Conservation (phyloP, 2,888 invertebrate genomes). For the Neoitamus cyanurus region DNA sequence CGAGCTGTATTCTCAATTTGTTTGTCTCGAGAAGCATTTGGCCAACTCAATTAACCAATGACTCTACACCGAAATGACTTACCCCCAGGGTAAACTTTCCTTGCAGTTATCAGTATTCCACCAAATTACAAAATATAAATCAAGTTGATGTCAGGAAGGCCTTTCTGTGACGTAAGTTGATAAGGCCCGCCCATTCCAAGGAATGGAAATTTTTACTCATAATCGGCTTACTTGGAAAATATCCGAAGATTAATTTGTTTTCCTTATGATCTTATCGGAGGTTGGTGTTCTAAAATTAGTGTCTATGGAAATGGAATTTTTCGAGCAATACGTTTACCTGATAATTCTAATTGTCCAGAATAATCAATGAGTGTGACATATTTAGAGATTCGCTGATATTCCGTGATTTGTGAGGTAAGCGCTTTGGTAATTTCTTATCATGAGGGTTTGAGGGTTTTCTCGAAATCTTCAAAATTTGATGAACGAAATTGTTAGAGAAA, state of each 20-base stretch:
- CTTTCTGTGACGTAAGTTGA: neutral
- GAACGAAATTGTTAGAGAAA: neutral
- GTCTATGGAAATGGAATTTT: neutral
- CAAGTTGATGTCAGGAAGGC: neutral
- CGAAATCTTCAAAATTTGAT: neutral
- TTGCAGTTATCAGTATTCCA: neutral
- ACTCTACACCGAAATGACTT: neutral
- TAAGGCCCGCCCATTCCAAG: neutral
- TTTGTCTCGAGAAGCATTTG: neutral
- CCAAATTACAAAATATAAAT: neutral
- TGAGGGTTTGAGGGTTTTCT: neutral
- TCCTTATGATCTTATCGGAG: neutral
- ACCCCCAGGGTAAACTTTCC: neutral
- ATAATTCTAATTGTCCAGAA: neutral
- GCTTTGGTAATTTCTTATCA: neutral
- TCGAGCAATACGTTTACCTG: neutral
- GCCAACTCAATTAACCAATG: neutral
- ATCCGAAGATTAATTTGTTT: neutral
- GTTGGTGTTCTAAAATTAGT: neutral
- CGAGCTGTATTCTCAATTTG: neutral
- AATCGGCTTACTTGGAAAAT: neutral
- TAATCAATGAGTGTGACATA: neutral
- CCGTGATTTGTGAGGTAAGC: neutral
- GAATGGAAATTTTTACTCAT: neutral
- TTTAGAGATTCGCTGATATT: neutral